Evolutionary conservation across 2,888 invertebrate species (phyloP).

Genomic region (Ornithoptera alexandrae): DNA sequence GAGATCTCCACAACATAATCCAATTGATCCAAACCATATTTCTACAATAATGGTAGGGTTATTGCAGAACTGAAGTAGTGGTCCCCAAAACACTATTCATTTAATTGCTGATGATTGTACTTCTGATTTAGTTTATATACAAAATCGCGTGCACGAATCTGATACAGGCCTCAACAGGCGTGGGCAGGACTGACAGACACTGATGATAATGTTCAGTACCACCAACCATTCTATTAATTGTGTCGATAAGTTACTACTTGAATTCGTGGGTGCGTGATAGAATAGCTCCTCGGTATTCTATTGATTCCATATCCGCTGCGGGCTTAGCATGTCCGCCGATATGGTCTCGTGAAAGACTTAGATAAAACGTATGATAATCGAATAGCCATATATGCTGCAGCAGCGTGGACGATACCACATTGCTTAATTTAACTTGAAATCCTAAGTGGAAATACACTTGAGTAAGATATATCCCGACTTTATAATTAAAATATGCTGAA

Average conservation of each 20-base stretch:
- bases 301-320: slow-evolving; percentile 14
- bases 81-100: neutral
- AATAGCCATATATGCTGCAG: neutral
- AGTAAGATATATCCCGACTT: too few relatives aligned
- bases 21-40: too few relatives aligned
- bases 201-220: slow-evolving; percentile 28
- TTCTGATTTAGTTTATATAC: slow-evolving; percentile 20
- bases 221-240: slow-evolving; percentile 28
- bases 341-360: slow-evolving; percentile 2
- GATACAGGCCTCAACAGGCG: slow-evolving; percentile 25
- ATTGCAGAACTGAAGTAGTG: too few relatives aligned
- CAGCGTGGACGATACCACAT: neutral
- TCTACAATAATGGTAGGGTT: too few relatives aligned
- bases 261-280: slow-evolving; percentile 11
- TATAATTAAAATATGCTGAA: too few relatives aligned
- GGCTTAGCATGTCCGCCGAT: neutral
- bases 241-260: slow-evolving; percentile 26
- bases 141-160: slow-evolving; percentile 29
- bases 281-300: slow-evolving; percentile 10
- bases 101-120: slow-evolving; percentile 5
- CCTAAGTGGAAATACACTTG: too few relatives aligned
- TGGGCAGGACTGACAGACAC: slow-evolving; percentile 29
- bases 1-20: too few relatives aligned
- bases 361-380: slow-evolving; percentile 8
- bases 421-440: too few relatives aligned